Evolutionary conservation across 2,888 invertebrate species (phyloP).

Genomic region (Arge pagana): DNA sequence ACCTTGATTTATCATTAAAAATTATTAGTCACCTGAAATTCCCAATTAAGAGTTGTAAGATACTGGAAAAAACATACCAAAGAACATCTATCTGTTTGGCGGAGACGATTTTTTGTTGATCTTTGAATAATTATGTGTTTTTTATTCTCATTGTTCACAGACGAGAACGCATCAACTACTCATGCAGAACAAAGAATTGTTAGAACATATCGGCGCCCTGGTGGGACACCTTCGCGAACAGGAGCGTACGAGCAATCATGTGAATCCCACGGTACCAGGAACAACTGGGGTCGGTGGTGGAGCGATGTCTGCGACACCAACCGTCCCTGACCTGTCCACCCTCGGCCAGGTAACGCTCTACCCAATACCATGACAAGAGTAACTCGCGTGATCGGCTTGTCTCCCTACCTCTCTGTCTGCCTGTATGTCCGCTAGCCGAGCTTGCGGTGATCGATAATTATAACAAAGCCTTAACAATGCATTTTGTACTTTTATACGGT

Average conservation of each 20-base stretch:
- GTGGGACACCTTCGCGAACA: slow-evolving; percentile 88
- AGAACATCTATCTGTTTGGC: too few species aligned
- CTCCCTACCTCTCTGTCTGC: slow-evolving; percentile 43
- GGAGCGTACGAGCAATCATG: slow-evolving; percentile 68
- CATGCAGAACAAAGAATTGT: slow-evolving; percentile 90
- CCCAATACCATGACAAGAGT: slow-evolving; percentile 52
- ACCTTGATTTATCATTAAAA: too few species aligned
- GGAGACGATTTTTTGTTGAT: too few species aligned
- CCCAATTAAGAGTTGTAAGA: too few species aligned
- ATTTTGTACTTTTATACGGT: slow-evolving; percentile 45
- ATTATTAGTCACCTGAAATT: too few species aligned
- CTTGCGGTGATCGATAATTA: slow-evolving; percentile 17
- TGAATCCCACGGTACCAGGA: slow-evolving; percentile 50
- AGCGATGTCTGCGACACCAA: slow-evolving; percentile 71
- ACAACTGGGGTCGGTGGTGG: slow-evolving; percentile 65
- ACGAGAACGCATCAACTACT: slow-evolving; percentile 92
- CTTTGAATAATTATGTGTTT: too few species aligned
- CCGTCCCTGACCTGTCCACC: slow-evolving; percentile 52
- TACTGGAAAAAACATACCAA: too few species aligned
- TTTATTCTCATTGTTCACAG: slow-evolving; percentile 51
- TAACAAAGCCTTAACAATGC: slow-evolving; percentile 35
- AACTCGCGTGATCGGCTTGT: slow-evolving; percentile 40
- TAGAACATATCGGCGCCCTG: slow-evolving; percentile 92
- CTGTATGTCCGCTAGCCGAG: slow-evolving; percentile 37
- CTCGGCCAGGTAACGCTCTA: slow-evolving; percentile 58